These are phyloP conservation scores for Steinernema feltiae DNA, from an alignment of 1,140 invertebrate genomes.

Conservation along the genomic window DNA sequence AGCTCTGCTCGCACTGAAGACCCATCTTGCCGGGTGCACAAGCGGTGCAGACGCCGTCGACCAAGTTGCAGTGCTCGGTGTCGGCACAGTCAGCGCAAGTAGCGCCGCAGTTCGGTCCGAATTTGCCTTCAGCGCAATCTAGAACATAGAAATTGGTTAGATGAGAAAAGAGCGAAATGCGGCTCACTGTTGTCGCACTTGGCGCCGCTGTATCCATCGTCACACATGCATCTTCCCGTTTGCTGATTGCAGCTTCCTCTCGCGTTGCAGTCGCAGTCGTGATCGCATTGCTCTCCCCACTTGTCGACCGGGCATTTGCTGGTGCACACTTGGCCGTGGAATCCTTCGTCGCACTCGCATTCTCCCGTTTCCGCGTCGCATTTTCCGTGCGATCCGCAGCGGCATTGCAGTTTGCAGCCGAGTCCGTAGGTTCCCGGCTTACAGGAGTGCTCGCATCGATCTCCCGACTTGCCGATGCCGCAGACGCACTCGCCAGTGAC, in stretches of 20 bases:
- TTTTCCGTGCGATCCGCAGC: conserved; percentile 28
- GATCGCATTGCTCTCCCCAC: conserved; percentile 47
- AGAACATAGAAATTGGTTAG: no score
- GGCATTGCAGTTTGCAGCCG: conserved; percentile 38
- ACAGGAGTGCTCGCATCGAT: conserved; percentile 56
- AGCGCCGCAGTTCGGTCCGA: conserved; percentile 65
- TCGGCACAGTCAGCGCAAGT: conserved; percentile 79
- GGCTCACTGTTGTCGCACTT: conserved; percentile 51
- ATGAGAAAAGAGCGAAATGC: no score
- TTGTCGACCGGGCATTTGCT: conserved; percentile 39
- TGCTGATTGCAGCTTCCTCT: conserved; percentile 42
- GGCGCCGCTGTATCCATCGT: conserved; percentile 48
- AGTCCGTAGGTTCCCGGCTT: conserved; percentile 58
- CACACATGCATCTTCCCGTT: conserved; percentile 55
- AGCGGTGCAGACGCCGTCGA: conserved; percentile 68
- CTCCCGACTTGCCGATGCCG: conserved; percentile 64
- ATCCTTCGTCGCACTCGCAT: conserved; percentile 81
- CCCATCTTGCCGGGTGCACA: conserved; percentile 74
- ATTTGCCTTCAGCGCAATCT: conserved; percentile 26
- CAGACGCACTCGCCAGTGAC: conserved; percentile 75
- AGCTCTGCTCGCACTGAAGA: conserved; percentile 72
- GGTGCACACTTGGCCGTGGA: conserved; percentile 67
- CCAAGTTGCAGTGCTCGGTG: conserved; percentile 72
- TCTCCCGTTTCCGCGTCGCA: conserved; percentile 80
- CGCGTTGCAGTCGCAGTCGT: conserved; percentile 46